phyloP scores from a whole-genome alignment of 2,888 invertebrate genomes.

The Chrysina gloriosa region DNA sequence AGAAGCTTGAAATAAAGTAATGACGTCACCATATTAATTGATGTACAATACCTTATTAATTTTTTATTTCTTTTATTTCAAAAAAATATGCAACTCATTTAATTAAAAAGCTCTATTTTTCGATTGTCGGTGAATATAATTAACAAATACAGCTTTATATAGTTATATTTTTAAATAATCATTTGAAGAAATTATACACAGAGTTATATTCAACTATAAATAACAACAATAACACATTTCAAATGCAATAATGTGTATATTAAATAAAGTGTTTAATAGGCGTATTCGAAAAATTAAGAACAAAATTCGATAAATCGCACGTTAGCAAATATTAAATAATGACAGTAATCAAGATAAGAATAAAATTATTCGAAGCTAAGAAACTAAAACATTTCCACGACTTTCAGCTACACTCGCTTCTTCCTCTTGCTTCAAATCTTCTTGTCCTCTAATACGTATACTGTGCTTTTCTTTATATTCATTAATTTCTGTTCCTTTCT shows the following conservation, averaged over 20 bases:
- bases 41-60: no score
- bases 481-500: conserved; percentile 91
- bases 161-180: no score
- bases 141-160: no score
- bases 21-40: no score
- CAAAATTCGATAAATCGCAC: conserved; percentile 1
- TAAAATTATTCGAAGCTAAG: conserved; percentile 52
- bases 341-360: conserved; percentile 1
- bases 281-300: conserved; percentile 10
- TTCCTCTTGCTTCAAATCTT: conserved; percentile 62
- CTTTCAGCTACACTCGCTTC: conserved; percentile 55
- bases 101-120: no score
- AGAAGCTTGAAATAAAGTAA: no score
- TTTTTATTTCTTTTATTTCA: no score
- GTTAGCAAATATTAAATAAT: conserved; percentile 5
- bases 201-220: conserved; percentile 11
- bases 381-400: conserved; percentile 64
- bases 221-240: conserved; percentile 3
- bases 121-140: no score
- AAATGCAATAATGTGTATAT: conserved; percentile 8
- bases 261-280: conserved; percentile 23
- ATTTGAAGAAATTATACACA: conserved; percentile 2
- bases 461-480: conserved; percentile 92
- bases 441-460: conserved; percentile 83
- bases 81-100: no score